Evolutionary conservation across 1,140 invertebrate species (phyloP).

Genomic region (Sitophilus oryzae): DNA sequence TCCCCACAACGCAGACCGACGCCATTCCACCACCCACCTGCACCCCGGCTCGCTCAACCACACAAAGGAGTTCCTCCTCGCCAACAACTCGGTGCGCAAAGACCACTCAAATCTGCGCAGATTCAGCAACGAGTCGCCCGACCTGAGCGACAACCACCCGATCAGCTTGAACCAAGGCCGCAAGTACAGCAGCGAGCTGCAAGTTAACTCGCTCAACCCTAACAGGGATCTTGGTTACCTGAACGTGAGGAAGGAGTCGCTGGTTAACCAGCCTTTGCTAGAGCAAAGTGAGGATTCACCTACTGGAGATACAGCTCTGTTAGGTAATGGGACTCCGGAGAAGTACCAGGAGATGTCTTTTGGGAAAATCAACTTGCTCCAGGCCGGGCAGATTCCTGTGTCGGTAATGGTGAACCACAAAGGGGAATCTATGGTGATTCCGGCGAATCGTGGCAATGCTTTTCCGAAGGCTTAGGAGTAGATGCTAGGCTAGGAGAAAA

Average conservation of each 20-base stretch:
- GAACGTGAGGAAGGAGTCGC: slow-evolving; percentile 9
- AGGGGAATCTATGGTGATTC: slow-evolving; percentile 7
- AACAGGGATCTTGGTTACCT: background rate
- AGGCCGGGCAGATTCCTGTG: background rate
- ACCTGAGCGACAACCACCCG: background rate
- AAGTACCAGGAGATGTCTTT: no score
- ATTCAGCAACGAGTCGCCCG: slow-evolving; percentile 4
- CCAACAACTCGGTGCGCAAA: slow-evolving; percentile 2
- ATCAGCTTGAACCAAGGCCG: background rate
- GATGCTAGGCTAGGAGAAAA: background rate
- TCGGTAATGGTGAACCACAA: slow-evolving; percentile 7
- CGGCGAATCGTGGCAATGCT: slow-evolving; percentile 4
- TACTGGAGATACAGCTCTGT: background rate
- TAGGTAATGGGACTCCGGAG: background rate
- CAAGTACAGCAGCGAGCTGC: background rate
- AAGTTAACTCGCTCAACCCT: background rate
- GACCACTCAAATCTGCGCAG: slow-evolving; percentile 4
- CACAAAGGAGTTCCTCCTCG: slow-evolving; percentile 2
- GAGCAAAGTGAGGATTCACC: slow-evolving; percentile 19
- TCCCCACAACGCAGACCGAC: no score
- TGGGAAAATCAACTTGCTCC: background rate
- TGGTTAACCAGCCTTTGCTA: slow-evolving; percentile 16
- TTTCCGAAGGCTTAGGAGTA: slow-evolving; percentile 2
- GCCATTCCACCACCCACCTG: background rate
- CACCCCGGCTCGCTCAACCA: background rate